Conservation (phyloP, 2,113 vertebrate genomes). For the Eupsittula cactorum region DNA sequence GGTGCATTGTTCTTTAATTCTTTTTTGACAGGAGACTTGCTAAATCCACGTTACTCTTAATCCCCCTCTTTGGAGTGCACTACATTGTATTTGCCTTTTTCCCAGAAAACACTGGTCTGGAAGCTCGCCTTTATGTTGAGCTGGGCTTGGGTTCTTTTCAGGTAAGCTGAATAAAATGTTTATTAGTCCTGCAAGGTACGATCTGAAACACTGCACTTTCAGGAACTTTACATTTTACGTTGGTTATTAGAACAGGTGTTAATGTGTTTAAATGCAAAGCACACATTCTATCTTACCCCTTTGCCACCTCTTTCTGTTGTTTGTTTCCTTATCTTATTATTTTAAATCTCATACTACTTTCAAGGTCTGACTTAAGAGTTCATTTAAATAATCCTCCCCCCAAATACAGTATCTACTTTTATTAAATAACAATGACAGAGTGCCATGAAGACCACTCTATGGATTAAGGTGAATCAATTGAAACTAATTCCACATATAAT, state of each 20-base stretch:
- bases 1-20: not conserved
- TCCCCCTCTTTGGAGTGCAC: conserved; percentile 75
- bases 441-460: rapidly evolving
- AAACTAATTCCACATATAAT: not conserved
- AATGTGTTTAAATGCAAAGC: not conserved
- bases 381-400: not conserved
- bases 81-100: conserved; percentile 71
- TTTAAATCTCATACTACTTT: not conserved
- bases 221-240: not conserved
- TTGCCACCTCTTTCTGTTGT: not conserved
- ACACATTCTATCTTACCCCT: not conserved
- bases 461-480: not conserved
- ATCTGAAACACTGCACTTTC: not conserved
- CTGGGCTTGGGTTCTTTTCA: conserved; percentile 73
- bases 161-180: not conserved
- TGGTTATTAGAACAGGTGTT: not conserved
- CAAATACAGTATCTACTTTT: not conserved
- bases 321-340: not conserved
- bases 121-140: conserved; percentile 69
- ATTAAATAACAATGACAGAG: not conserved
- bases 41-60: conserved; percentile 70
- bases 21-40: conserved; percentile 64
- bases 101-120: conserved; percentile 67
- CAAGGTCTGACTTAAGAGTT: not conserved
- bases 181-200: not conserved